Evolutionary conservation across 1,140 invertebrate species (phyloP), one percentile per base, ranked within the genome.

Genomic region (Globodera rostochiensis): DNA sequence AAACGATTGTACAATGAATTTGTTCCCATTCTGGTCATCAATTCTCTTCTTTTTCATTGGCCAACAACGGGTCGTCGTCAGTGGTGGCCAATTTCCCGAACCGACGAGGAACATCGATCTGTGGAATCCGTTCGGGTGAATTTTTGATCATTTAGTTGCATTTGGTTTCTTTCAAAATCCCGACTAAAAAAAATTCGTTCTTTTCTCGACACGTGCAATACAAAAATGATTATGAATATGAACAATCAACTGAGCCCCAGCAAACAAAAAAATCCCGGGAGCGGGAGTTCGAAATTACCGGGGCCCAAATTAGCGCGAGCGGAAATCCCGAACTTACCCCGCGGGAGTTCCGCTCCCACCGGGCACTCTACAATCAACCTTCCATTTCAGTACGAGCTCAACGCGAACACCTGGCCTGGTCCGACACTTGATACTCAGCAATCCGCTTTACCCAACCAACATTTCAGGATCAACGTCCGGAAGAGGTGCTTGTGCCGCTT

Each of bases 41-140:
- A 36, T 36, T 36, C 36, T 36, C 36, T 36, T 36, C 36, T 64
- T n/a, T 0, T 4, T 64, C 57, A 19, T 64, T 19, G 57, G 0
- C 57, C 57, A 64, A 64, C 13, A 36, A 36, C 36, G 36, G 1
- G 2, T 64, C 2, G 15, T 64, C 19, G 5, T 15, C 57, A 64
- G 13, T n/a, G 11, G 19, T 84, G 74, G 69, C 57, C 76, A 85
- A 49, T 84, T 85, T 57, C 53, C 69, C n/a, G 80, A 84, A 78
- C 82, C 85, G 47, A 86, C 84, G 9, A 80, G 87, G 69, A 81
- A 84, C 5, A 76, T 88, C n/a, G 86, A 88, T 79, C 71, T 88
- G 60, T 88, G 85, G 85, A 76, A 88, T 79, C 86, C 87, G n/a
- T 87, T 88, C 66, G 86, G 87, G 77, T 78, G 13, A 70, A 47